Percentiles rank a stretch among this genome's conserved stretches.
These are phyloP conservation scores for Drosophila seguyi DNA, from an alignment of 1,140 invertebrate genomes.

Conservation along the genomic window DNA sequence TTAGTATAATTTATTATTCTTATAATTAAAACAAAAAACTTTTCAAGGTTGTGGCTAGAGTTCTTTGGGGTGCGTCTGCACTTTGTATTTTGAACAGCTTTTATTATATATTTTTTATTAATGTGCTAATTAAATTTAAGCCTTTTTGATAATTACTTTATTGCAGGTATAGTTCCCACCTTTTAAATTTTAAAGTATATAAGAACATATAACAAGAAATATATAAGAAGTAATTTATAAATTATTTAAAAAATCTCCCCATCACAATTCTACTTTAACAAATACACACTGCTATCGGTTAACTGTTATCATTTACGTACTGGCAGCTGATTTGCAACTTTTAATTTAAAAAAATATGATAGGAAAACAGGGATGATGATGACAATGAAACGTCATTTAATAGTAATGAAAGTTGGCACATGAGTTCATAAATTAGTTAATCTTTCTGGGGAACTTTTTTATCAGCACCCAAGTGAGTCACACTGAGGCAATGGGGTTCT, in stretches of 20 bases:
- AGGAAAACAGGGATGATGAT: conserved; percentile 8
- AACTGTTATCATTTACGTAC: background rate
- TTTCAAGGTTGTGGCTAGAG: background rate
- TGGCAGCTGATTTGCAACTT: background rate
- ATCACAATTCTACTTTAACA: background rate
- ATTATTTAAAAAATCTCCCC: background rate
- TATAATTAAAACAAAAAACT: background rate
- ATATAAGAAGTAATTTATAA: background rate
- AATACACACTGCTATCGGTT: background rate
- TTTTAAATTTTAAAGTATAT: too few relatives aligned
- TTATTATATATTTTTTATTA: too few relatives aligned
- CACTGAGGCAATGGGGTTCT: background rate
- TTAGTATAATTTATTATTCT: too few relatives aligned
- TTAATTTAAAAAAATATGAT: background rate
- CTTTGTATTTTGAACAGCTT: too few relatives aligned
- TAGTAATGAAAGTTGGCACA: conserved; percentile 1
- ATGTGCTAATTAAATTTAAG: background rate
- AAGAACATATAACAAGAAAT: too few relatives aligned
- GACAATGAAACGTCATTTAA: conserved; percentile 15
- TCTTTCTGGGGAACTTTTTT: conserved; percentile 26
- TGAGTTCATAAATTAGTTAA: conserved; percentile 21
- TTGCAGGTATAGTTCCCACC: background rate
- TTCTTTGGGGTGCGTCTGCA: background rate
- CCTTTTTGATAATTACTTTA: background rate
- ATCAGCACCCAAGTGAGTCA: conserved; percentile 32